Percentiles rank a stretch among this genome's conserved stretches.
Evolutionary conservation across 1,140 invertebrate species (phyloP).

Genomic region (Mercenaria mercenaria): DNA sequence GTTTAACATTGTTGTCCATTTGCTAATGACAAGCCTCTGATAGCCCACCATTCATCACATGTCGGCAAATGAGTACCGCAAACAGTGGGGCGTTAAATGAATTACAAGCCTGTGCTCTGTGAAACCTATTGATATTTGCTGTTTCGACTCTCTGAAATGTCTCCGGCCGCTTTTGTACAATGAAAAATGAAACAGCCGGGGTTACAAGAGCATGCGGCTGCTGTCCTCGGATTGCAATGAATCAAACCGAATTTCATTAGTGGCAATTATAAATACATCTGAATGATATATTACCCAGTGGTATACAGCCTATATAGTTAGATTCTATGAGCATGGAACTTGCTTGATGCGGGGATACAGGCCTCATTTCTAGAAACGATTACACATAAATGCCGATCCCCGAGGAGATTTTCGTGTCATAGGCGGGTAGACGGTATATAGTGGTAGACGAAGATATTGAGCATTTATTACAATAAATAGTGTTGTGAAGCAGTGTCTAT

Average conservation of each 20-base stretch:
- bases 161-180: too few species aligned
- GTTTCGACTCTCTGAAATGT: too few species aligned
- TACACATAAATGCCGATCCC: not conserved
- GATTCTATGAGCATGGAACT: not conserved
- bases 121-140: too few species aligned
- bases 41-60: not conserved
- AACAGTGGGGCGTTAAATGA: constrained; percentile 1
- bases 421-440: too few species aligned
- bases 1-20: not conserved
- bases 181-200: not conserved
- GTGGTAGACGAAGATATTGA: too few species aligned
- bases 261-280: constrained; percentile 35
- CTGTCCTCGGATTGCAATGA: not conserved
- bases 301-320: not conserved
- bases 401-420: not conserved
- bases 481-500: too few species aligned
- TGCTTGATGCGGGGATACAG: not conserved
- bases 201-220: not conserved
- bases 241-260: constrained; percentile 8
- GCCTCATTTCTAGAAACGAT: not conserved
- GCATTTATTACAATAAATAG: too few species aligned
- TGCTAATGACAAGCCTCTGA: not conserved
- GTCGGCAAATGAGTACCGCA: not conserved
- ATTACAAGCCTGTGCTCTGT: not conserved
- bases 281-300: constrained; percentile 4